A percentile compares a stretch with the other conserved stretches of the same genome.
phyloP scores from a whole-genome alignment of 2,888 invertebrate genomes.

The Calameuta idolon region DNA sequence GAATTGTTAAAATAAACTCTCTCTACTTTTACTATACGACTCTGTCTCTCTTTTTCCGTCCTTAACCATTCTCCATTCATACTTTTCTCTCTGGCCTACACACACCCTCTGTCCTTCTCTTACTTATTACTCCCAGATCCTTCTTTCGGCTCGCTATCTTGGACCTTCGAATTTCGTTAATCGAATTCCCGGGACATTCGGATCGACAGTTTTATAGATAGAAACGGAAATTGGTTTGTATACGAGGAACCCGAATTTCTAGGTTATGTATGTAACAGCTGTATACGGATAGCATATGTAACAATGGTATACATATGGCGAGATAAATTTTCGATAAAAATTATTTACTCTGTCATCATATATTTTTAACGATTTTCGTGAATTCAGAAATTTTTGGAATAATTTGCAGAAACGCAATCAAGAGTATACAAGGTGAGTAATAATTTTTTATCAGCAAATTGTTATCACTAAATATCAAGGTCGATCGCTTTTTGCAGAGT shows the following conservation, averaged over 20 bases:
- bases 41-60: neutral
- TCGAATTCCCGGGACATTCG: neutral
- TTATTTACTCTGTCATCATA: neutral
- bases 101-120: no score
- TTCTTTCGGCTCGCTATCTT: neutral
- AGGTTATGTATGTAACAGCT: neutral
- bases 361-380: neutral
- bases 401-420: neutral
- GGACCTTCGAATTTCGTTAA: constrained; percentile 1
- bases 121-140: no score
- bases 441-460: neutral
- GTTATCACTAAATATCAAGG: neutral
- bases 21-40: no score
- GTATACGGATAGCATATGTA: neutral
- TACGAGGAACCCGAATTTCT: no score
- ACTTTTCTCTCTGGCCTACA: no score
- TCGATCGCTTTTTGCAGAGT: neutral
- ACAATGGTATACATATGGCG: neutral
- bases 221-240: no score
- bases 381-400: neutral
- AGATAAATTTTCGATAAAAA: neutral
- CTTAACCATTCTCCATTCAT: no score
- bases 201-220: no score
- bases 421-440: neutral
- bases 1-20: no score